These are phyloP conservation scores for Cliona cf. orientalis DNA, from an alignment of 37 sponge, comb jelly and placozoan species.

Conservation along the genomic window DNA sequence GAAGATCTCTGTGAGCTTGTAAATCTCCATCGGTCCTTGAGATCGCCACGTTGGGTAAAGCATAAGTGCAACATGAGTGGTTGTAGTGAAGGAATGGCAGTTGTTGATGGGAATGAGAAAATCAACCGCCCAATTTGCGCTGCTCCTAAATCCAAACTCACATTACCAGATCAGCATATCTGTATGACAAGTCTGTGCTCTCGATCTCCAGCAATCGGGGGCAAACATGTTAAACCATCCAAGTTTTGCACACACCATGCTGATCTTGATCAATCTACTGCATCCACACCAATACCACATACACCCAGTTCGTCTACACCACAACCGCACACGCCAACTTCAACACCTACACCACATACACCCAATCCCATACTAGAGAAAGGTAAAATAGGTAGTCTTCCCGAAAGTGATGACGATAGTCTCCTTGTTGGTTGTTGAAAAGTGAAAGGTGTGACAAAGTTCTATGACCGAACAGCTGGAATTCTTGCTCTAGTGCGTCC, in stretches of 20 bases:
- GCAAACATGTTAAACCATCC: neutral
- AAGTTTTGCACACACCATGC: neutral
- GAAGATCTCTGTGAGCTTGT: neutral
- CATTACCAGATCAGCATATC: too few relatives aligned
- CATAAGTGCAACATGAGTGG: too few relatives aligned
- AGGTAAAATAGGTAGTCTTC: neutral
- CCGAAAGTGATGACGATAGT: neutral
- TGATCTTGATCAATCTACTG: neutral
- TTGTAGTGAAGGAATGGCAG: too few relatives aligned
- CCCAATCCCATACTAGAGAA: neutral
- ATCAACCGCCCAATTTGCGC: too few relatives aligned
- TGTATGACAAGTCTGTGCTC: too few relatives aligned
- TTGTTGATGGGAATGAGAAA: too few relatives aligned
- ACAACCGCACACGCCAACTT: too few relatives aligned
- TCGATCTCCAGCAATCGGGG: too few relatives aligned
- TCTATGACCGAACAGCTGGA: neutral
- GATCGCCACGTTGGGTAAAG: too few relatives aligned
- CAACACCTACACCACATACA: neutral
- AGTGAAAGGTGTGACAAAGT: neutral
- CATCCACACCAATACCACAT: neutral
- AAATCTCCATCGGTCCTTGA: too few relatives aligned
- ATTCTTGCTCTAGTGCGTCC: neutral
- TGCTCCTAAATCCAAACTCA: too few relatives aligned
- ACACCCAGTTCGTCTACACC: neutral
- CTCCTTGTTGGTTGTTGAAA: neutral